phyloP scores from a whole-genome alignment of 2,888 invertebrate genomes.

The Idaea dimidiata region DNA sequence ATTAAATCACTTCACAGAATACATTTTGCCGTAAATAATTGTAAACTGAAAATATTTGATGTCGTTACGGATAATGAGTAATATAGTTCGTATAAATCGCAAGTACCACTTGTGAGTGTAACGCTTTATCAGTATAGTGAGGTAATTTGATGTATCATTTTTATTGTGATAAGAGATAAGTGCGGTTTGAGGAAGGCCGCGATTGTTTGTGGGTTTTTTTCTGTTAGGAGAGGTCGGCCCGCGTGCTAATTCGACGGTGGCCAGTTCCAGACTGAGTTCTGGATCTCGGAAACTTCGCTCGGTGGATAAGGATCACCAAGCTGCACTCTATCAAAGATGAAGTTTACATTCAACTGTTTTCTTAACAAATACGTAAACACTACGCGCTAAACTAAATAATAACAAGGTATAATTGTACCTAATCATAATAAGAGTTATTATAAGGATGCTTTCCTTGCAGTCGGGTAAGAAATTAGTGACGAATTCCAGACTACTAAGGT shows the following conservation, averaged over 20 bases:
- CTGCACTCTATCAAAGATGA: not conserved
- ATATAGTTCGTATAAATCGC: slow-evolving; percentile 39
- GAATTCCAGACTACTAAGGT: too few relatives aligned
- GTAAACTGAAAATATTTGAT: slow-evolving; percentile 22
- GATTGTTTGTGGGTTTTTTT: slow-evolving; percentile 24
- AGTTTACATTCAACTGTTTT: not conserved
- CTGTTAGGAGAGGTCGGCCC: slow-evolving; percentile 14
- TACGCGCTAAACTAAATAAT: not conserved
- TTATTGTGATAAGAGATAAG: slow-evolving; percentile 62
- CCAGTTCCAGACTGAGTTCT: slow-evolving; percentile 32
- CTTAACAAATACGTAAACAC: not conserved
- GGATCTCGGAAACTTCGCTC: not conserved
- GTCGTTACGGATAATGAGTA: slow-evolving; percentile 33
- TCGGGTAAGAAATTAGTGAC: too few relatives aligned
- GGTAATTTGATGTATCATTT: slow-evolving; percentile 72
- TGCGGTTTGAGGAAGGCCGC: slow-evolving; percentile 27
- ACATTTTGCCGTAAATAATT: slow-evolving; percentile 24
- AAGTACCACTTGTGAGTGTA: slow-evolving; percentile 53
- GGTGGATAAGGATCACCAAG: not conserved
- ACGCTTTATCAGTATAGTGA: slow-evolving; percentile 58
- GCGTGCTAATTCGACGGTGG: slow-evolving; percentile 31
- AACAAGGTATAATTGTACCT: not conserved
- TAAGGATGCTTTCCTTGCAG: too few relatives aligned
- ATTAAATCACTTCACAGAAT: slow-evolving; percentile 16
- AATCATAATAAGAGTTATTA: not conserved